phyloP scores from a whole-genome alignment of 2,888 invertebrate genomes.

The Idaea biselata region DNA sequence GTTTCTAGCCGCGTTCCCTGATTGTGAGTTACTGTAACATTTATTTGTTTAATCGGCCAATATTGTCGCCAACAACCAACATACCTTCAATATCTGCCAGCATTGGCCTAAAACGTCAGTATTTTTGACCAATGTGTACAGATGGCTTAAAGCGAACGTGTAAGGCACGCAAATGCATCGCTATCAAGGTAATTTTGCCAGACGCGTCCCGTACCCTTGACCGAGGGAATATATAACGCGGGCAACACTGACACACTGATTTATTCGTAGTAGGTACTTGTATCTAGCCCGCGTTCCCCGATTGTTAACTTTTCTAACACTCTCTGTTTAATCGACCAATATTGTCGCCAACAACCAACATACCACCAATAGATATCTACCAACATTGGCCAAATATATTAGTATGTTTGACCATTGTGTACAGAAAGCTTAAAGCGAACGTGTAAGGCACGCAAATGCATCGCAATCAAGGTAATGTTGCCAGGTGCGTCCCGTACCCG shows the following conservation, averaged over 20 bases:
- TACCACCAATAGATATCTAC: no score
- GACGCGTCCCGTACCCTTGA: slow-evolving; percentile 62
- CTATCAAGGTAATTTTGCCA: slow-evolving; percentile 76
- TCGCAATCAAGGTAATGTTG: slow-evolving; percentile 75
- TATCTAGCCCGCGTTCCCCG: slow-evolving; percentile 40
- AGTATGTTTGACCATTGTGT: no score
- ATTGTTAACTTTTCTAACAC: slow-evolving; percentile 37
- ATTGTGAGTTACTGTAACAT: no score
- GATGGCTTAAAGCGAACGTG: slow-evolving; percentile 29
- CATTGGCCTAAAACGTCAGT: no score
- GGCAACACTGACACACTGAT: slow-evolving; percentile 73
- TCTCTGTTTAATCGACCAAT: no score
- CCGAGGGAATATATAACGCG: slow-evolving; percentile 68
- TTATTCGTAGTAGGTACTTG: slow-evolving; percentile 47
- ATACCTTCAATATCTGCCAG: no score
- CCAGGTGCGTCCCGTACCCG: slow-evolving; percentile 65
- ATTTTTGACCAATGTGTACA: no score
- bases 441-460: slow-evolving; percentile 58
- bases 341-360: no score
- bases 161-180: slow-evolving; percentile 59
- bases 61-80: no score
- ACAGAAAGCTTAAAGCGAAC: slow-evolving; percentile 17
- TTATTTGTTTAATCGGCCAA: no score
- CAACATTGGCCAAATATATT: no score
- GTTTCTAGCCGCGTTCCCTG: no score